These are phyloP conservation scores for Hipposideros larvatus DNA, from an alignment of 2,797 vertebrate species.

Conservation along the genomic window DNA sequence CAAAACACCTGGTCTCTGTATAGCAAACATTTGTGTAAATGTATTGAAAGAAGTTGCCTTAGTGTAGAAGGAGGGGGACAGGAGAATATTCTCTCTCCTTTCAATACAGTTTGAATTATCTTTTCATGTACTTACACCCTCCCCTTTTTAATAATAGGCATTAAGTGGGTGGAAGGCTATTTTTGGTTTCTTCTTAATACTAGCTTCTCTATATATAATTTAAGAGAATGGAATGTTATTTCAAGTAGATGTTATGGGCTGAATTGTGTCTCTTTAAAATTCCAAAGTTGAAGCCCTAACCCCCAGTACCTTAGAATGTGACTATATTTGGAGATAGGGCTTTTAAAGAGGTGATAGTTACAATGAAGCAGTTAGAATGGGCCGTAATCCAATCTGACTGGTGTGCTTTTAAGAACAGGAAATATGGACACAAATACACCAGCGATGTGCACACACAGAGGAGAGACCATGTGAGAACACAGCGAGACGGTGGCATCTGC, in stretches of 20 bases:
- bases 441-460: too few species aligned
- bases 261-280: not conserved
- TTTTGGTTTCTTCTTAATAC: constrained; percentile 30
- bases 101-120: not conserved
- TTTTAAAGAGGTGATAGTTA: not conserved
- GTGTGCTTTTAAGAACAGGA: not conserved
- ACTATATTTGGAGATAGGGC: not conserved
- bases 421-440: not conserved
- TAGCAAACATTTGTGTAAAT: not conserved
- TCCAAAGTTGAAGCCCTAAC: not conserved
- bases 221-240: not conserved
- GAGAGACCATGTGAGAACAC: not conserved
- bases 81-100: not conserved
- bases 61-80: not conserved
- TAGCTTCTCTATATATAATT: not conserved
- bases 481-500: not conserved
- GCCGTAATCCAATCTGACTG: not conserved
- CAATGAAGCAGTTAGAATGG: not conserved
- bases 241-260: not conserved
- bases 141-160: not conserved
- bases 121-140: not conserved
- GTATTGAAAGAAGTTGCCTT: not conserved
- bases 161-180: not conserved
- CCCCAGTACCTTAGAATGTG: not conserved
- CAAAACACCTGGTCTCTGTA: not conserved